A percentile compares a stretch with the other conserved stretches of the same genome.
Evolutionary conservation across 2,113 vertebrate genomes (phyloP).

Genomic region (Parus major): DNA sequence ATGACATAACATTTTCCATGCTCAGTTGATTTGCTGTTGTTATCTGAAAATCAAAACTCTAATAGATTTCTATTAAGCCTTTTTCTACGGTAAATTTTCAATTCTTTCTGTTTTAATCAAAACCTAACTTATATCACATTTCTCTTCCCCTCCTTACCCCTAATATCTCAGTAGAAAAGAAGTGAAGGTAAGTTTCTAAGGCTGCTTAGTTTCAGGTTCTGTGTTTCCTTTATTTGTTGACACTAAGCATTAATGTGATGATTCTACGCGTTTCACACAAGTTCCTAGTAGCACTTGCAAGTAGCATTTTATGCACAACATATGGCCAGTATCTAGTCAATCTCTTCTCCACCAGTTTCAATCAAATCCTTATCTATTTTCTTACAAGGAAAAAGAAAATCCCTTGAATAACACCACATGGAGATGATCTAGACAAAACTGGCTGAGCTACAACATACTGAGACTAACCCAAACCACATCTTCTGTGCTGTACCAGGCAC

Average conservation of each 20-base stretch:
- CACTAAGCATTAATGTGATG: background rate
- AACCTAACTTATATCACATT: background rate
- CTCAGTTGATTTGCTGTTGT: background rate
- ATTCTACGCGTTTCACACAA: background rate
- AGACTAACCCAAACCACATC: background rate
- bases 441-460: background rate
- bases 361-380: background rate
- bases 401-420: background rate
- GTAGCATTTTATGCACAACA: background rate
- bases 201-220: background rate
- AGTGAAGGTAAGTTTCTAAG: background rate
- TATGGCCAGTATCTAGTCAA: background rate
- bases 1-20: background rate
- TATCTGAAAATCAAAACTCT: background rate
- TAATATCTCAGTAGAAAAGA: background rate
- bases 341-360: background rate
- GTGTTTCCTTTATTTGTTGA: background rate
- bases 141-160: background rate
- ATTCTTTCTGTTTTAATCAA: background rate
- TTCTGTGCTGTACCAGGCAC: background rate
- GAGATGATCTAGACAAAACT: background rate
- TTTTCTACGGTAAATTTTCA: background rate
- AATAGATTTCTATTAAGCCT: background rate
- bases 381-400: conserved; percentile 13
- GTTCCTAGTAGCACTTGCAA: background rate